These are phyloP conservation scores for Chamaetylas fuelleborni DNA, from an alignment of 2,113 vertebrate genomes.

Conservation along the genomic window DNA sequence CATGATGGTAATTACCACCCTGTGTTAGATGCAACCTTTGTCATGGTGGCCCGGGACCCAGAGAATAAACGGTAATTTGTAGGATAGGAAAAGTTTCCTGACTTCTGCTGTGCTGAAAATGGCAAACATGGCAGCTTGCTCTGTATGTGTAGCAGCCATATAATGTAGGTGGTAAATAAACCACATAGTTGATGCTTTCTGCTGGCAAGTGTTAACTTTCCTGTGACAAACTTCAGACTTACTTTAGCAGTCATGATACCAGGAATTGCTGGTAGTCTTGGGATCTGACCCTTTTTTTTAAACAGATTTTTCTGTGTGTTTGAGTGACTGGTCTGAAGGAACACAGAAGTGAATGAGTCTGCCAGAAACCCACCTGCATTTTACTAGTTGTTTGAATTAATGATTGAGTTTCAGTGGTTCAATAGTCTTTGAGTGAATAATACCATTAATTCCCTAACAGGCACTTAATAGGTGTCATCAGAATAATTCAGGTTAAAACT, in stretches of 20 bases:
- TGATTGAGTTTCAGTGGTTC: neutral
- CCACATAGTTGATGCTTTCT: neutral
- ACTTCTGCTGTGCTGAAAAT: neutral
- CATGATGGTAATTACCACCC: conserved; percentile 79
- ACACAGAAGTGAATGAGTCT: neutral
- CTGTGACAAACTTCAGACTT: neutral
- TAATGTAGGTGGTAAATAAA: neutral
- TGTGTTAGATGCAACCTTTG: conserved; percentile 92
- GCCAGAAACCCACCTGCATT: neutral
- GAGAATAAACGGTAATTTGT: conserved; percentile 89
- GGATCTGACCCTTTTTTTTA: neutral
- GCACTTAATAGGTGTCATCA: neutral
- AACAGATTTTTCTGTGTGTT: neutral
- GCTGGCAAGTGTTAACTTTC: neutral
- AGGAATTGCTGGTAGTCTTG: neutral
- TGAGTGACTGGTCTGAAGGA: neutral
- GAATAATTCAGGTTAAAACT: neutral
- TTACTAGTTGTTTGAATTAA: neutral
- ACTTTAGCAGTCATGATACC: neutral
- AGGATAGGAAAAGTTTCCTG: neutral
- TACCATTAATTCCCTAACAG: neutral
- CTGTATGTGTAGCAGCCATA: neutral
- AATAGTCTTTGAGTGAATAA: neutral
- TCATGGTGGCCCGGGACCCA: conserved; percentile 96
- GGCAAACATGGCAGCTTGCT: neutral